Base-by-base conservation (phyloP, 2,113 vertebrate genomes). In the Pterocles gutturalis region DNA sequence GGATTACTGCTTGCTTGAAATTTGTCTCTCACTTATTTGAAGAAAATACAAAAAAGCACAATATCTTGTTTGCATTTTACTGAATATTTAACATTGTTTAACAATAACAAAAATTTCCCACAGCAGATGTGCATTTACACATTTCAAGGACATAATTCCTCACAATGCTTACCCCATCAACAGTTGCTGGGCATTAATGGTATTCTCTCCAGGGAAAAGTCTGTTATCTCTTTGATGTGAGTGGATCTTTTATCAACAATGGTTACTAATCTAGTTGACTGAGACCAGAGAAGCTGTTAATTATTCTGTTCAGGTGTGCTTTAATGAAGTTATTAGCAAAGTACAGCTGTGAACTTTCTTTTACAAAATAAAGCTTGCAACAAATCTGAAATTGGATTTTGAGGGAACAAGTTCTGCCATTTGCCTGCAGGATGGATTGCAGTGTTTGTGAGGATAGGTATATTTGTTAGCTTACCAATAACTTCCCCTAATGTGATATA, bases 291-390 rank as follows among this genome's bases (percentile, higher is more conserved):
- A 72, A 53, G 3, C 38, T 81, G 61, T 84, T 90, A 93, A 77
- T 92, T 94, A 92, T 95, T 94, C 80, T 92, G 64, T 70, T 90
- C 67, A 71, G 46, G 66, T 94, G 24, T 77, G 45, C 19, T 90
- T 84, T 87, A 84, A 87, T 92, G 65, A 90, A 67, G 51, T 81
- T 93, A 48, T 92, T 72, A 77, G 33, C 43, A 75, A 89, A 90
- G 55, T 87, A 83, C 49, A 65, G 83, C 78, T 94, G 61, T 80
- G 70, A 85, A 69, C 8, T 43, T 89, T 51, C n/a, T 66, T 53
- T 75, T 26, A 67, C 18, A 75, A 92, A 85, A 78, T 7, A 64
- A 81, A 92, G 10, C 51, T 90, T 65, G 20, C 45, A 80, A 77
- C 19, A 83, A 70, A 81, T 51, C 31, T 53, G 29, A 66, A 90